Evolutionary conservation across 2,888 invertebrate species (phyloP), one percentile per base, ranked within the genome.

Genomic region (Drosophila lutescens): DNA sequence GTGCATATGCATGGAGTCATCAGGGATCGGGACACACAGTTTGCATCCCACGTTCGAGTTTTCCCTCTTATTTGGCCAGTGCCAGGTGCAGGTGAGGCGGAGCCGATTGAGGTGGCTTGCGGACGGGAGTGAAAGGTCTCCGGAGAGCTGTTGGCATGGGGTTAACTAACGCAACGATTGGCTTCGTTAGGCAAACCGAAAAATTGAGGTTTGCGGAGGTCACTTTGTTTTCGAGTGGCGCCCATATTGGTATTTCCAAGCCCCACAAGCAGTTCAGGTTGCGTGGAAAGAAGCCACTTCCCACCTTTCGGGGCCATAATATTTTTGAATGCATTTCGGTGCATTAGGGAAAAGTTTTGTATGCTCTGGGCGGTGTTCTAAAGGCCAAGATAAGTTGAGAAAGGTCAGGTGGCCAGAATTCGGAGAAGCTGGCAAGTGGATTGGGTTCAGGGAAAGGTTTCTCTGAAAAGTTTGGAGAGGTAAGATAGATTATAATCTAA

Each of bases 161-260:
- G 56, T 72, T 71, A 71, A 71, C 71, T 73, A 65, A 58, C 50
- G 62, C 58, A 54, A 34, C 51, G 53, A 77, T 86, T 82, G 80
- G 77, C 68, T 69, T 79, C 71, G 77, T 60, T 86, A 51, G 71
- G 49, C 43, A 6, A 63, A 66, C 66, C 43, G 49, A 51, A 62
- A 77, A 66, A 69, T 38, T 51, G 32, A 50, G 63, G 77, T 59
- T 70, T 56, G 41, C n/a, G 36, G 36, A 49, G 74, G 47, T 74
- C 67, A 54, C 40, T 68, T 65, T 65, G 65, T 47, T 65, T 63
- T 54, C 46, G 17, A 49, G 66, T 54, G 50, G 40, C n/a, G 63
- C 68, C 65, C 65, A 65, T 46, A 67, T 46, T 67, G 67, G 46
- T 38, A 46, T 23, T 66, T 23, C 10, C 65, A 23, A 32, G 17